These are phyloP conservation scores for Hirtodrosophila cameraria DNA, from an alignment of 2,888 invertebrate species.

Conservation along the genomic window DNA sequence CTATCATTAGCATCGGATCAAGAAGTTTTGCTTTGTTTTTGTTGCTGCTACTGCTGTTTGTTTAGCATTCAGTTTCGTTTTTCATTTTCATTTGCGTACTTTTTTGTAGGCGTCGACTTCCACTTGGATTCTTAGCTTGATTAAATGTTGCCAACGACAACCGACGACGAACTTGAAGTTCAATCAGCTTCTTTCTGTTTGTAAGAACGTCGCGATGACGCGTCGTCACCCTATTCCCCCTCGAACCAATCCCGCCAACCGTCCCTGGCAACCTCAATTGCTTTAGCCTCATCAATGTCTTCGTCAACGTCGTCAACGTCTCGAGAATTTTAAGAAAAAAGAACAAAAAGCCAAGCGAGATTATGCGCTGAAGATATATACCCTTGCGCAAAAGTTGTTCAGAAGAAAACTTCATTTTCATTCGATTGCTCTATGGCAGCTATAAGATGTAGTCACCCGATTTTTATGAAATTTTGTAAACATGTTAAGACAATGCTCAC, in stretches of 20 bases:
- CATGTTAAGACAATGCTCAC: too few species aligned
- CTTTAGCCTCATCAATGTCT: constrained; percentile 12
- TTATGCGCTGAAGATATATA: too few species aligned
- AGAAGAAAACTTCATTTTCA: too few species aligned
- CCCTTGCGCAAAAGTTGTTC: too few species aligned
- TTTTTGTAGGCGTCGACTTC: constrained; percentile 60
- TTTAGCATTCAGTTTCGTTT: not conserved
- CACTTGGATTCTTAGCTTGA: constrained; percentile 75
- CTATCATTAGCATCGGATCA: constrained; percentile 56
- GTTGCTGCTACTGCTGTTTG: not conserved
- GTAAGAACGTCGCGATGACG: constrained; percentile 19
- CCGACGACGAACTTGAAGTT: constrained; percentile 56
- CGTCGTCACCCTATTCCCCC: too few species aligned
- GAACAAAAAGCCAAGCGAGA: too few species aligned
- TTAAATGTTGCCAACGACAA: constrained; percentile 76
- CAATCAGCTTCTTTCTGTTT: constrained; percentile 54
- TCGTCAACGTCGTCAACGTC: constrained; percentile 49
- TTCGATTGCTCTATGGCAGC: too few species aligned
- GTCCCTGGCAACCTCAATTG: constrained; percentile 34
- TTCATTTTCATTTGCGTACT: constrained; percentile 22
- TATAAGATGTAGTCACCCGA: too few species aligned
- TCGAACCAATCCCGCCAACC: not conserved
- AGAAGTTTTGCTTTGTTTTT: constrained; percentile 50
- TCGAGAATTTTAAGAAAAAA: constrained; percentile 42
- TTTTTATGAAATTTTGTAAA: too few species aligned